Conservation (phyloP, 2,888 invertebrate species). For the Scaptodrosophila latifasciaeformis region DNA sequence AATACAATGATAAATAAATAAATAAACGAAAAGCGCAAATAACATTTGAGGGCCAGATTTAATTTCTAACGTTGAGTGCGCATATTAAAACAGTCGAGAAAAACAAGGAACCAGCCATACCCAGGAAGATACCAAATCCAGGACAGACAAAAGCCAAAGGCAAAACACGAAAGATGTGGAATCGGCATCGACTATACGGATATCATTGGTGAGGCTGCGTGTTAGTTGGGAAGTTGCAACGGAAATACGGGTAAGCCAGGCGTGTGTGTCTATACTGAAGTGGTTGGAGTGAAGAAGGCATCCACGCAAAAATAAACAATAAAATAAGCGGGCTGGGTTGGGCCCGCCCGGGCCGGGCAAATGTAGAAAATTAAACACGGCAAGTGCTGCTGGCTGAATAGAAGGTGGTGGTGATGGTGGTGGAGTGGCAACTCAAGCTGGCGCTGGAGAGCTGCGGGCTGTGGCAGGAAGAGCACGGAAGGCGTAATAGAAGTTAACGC, state of each 20-base stretch:
- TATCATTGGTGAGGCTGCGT: slow-evolving; percentile 48
- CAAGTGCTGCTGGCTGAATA: slow-evolving; percentile 19
- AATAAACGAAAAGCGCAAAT: slow-evolving; percentile 70
- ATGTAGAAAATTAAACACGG: slow-evolving; percentile 65
- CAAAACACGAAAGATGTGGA: slow-evolving; percentile 62
- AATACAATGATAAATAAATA: slow-evolving; percentile 66
- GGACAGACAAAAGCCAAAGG: slow-evolving; percentile 36
- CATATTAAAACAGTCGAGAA: slow-evolving; percentile 60
- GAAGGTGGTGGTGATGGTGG: too few species aligned
- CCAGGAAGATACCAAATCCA: slow-evolving; percentile 17
- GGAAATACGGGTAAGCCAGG: slow-evolving; percentile 55
- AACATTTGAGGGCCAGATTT: slow-evolving; percentile 72
- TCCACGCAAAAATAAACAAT: slow-evolving; percentile 55
- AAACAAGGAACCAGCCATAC: slow-evolving; percentile 8
- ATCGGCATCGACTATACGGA: slow-evolving; percentile 21
- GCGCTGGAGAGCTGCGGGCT: slow-evolving; percentile 8
- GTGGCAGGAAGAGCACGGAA: slow-evolving; percentile 16
- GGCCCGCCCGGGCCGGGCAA: slow-evolving; percentile 15
- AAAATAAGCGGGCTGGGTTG: slow-evolving; percentile 27
- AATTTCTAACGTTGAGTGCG: slow-evolving; percentile 71
- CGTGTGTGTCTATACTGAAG: neutral
- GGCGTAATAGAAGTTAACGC: slow-evolving; percentile 69
- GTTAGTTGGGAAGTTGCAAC: slow-evolving; percentile 42
- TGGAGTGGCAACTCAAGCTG: too few species aligned
- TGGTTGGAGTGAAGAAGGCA: slow-evolving; percentile 1